Evolutionary conservation across 2,113 vertebrate species (phyloP), one percentile per base, ranked within the genome.

Genomic region (Zosterops hypoxanthus): DNA sequence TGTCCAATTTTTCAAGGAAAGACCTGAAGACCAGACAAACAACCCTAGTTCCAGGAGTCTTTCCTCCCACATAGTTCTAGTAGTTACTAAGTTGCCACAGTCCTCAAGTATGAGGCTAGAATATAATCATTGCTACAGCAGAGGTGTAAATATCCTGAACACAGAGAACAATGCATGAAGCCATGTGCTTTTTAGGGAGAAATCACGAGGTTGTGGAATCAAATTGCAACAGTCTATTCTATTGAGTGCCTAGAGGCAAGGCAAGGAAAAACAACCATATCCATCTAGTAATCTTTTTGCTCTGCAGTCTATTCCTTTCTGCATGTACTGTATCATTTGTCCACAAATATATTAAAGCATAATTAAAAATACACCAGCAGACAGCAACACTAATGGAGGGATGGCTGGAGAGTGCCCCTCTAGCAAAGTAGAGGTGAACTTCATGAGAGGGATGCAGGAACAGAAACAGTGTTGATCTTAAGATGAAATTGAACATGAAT

Each of bases 21-120:
- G 11, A 44, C 4, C 2, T 33, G 69, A 88, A 71, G 28, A 44
- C 12, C 31, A 44, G n/a, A 61, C 14, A 47, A 65, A 36, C 46
- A 29, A n/a, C 24, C 2, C 18, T n/a, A 17, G 17, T 49, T n/a
- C 68, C 28, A 61, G 17, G 29, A 92, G 0, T 11, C 36, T 71
- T 31, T 39, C 2, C 2, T 2, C 29, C 5, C 4, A 3, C 4
- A 4, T 11, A 21, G 6, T 70, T 50, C 12, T 36, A 28, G 24
- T 11, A 71, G 9, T 23, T 71, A 79, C 8, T 52, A 34, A 52
- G 34, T 25, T 50, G 39, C 20, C 49, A 47, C 22, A 73, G 23
- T 52, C 26, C 8, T 56, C 26, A 31, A 13, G 5, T 28, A 36
- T 20, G 23, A 65, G 23, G 8, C 52, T 82, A 42, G 41, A 65